Base-by-base conservation (phyloP, 2,888 invertebrate species). In the Hyalella azteca region DNA sequence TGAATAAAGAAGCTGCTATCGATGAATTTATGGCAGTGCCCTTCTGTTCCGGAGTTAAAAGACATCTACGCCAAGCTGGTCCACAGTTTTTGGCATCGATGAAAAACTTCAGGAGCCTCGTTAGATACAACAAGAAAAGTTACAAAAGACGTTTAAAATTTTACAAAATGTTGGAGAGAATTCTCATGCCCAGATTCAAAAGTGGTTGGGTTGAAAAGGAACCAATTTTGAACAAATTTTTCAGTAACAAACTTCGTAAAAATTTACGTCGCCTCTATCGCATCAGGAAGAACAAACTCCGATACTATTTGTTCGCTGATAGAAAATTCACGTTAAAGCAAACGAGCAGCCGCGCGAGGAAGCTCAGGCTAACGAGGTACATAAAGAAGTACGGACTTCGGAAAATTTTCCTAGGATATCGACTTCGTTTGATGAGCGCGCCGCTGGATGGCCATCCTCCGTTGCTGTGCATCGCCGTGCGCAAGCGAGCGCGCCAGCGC, bases 31-130 rank as follows among this genome's bases (percentile, higher is more conserved):
- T 66, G 66, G 36, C 29, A n/a, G 36, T 66, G 19, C 66, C 66
- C n/a, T 66, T 66, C 19, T 66, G 66, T 19, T 66, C 66, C 19
- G 36, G 19, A 9, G 36, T 66, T n/a, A 66, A 66, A 66, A 66
- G 36, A 66, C 66, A 36, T 4, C 15, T 15, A 15, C 19, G 36
- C 13, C 66, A 36, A 4, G 22, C 15, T 0, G 36, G 19, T 36
- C 19, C 36, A n/a, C n/a, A n/a, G 1, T 66, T 36, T 0, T 19
- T 36, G 13, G 29, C 7, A 13, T 66, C 66, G 7, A 5, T n/a
- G 4, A 36, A 22, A 1, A 66, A 29, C 29, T n/a, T 36, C 39
- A 66, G 39, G 19, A 66, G 29, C 4, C 66, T n/a, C 5, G 19
- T 32, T 5, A 66, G 19, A 66, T 66, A 66, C 66, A 36, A 29